Base-by-base conservation (phyloP, 2,113 vertebrate genomes). In the Nesospiza acunhae region DNA sequence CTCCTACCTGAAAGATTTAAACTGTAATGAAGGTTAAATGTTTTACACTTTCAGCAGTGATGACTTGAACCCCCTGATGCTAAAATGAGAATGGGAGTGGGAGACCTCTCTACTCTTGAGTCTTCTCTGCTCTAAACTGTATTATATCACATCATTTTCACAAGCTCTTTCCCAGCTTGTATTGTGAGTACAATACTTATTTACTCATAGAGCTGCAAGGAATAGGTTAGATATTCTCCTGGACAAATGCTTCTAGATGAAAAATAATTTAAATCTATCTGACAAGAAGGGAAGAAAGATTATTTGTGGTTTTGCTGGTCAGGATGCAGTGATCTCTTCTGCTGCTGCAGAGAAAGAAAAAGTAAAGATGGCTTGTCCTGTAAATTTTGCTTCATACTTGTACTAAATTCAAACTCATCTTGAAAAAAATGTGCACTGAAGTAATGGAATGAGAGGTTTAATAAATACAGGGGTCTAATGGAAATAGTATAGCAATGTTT, bases 381-480 rank as follows among this genome's bases (percentile, higher is more conserved):
- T 88, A 94, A 91, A 96, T 68, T 86, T 80, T 87, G 27, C 75
- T 95, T 92, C 69, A 46, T 11, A 28, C 24, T 90, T 81, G 46
- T 83, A 84, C 33, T 84, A 72, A 96, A 93, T 82, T 67, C 47
- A 87, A 86, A 70, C 4, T 28, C 26, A 81, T 84, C 66, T 84
- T 90, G 37, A 46, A 96, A 93, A 95, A 85, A 81, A 81, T 82
- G 27, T 85, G 10, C 69, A 82, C 68, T 20, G 86, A 96, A 92
- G 58, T 88, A 96, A 89, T 75, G 49, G 83, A 94, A 95, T 87
- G 73, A 96, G 81, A 94, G 67, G 28, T 91, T 42, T 84, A 97
- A 95, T 95, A 97, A 96, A 94, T 70, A 72, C 56, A 69, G 79
- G 82, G 74, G 70, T 96, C 75, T 94, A 95, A 97, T 95, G 52